phyloP scores from a whole-genome alignment of 2,113 vertebrate genomes.

The Helogale parvula region DNA sequence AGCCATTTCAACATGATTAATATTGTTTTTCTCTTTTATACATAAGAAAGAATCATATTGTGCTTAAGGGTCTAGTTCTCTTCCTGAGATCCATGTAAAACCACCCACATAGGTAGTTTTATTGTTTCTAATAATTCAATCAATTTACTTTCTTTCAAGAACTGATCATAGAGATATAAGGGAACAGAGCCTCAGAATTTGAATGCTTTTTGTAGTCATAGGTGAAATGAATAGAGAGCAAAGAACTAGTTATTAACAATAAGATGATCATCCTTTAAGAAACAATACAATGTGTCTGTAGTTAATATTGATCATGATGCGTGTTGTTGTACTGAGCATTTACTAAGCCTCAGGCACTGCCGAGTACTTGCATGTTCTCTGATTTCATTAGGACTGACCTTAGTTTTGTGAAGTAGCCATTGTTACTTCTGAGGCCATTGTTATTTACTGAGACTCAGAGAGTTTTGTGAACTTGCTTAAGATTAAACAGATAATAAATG shows the following conservation, averaged over 20 bases:
- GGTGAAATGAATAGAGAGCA: not conserved
- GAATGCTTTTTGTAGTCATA: not conserved
- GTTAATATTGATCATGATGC: not conserved
- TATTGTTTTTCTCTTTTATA: constrained; percentile 48
- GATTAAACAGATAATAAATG: constrained; percentile 13
- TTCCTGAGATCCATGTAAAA: not conserved
- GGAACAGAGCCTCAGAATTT: not conserved
- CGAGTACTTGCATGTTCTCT: not conserved
- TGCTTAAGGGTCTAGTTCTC: not conserved
- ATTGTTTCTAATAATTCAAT: constrained; percentile 19
- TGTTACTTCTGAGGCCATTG: not conserved
- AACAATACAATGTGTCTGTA: not conserved
- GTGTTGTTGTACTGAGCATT: not conserved
- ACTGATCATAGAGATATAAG: not conserved
- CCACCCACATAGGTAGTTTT: not conserved
- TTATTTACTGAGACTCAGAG: constrained; percentile 16
- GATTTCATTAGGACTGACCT: not conserved
- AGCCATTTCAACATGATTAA: not conserved
- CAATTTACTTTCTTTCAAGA: not conserved
- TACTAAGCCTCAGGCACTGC: not conserved
- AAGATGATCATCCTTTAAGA: not conserved
- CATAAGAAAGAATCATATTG: constrained; percentile 21
- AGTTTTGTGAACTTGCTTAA: constrained; percentile 19
- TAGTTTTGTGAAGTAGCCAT: constrained; percentile 22
- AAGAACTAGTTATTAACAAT: not conserved